A percentile compares a stretch with the other conserved stretches of the same genome.
These are phyloP conservation scores for Natrix natrix DNA, from an alignment of 2,797 vertebrate species.

Conservation along the genomic window DNA sequence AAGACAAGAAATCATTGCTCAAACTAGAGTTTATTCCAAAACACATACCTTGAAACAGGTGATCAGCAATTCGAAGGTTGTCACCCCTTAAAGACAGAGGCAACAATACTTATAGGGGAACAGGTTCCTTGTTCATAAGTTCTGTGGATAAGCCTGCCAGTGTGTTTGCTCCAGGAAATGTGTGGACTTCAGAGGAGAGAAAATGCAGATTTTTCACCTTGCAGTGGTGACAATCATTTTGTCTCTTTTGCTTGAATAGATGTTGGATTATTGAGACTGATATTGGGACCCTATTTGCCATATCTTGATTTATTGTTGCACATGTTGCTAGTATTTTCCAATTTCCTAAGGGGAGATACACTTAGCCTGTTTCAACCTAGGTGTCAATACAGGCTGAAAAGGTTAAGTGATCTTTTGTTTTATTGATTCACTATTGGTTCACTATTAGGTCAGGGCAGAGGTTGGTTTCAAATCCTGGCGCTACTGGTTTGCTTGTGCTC, in stretches of 20 bases:
- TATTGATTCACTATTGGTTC: not conserved
- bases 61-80: not conserved
- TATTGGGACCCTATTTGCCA: not conserved
- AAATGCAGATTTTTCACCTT: not conserved
- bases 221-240: not conserved
- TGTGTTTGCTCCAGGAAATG: not conserved
- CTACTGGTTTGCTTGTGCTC: too few species aligned
- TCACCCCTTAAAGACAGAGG: not conserved
- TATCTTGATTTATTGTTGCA: not conserved
- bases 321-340: not conserved
- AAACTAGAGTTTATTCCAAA: not conserved
- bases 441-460: not conserved
- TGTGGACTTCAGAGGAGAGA: not conserved
- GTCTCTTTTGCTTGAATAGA: not conserved
- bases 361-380: not conserved
- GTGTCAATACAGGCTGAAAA: not conserved
- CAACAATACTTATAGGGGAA: not conserved
- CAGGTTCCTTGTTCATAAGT: not conserved
- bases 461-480: too few species aligned
- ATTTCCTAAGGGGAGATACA: not conserved
- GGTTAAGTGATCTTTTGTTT: not conserved
- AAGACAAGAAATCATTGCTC: not conserved
- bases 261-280: not conserved
- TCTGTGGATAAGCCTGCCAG: not conserved
- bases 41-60: not conserved